These are phyloP conservation scores for Dicaeum eximium DNA, from an alignment of 2,113 vertebrate species.

Conservation along the genomic window DNA sequence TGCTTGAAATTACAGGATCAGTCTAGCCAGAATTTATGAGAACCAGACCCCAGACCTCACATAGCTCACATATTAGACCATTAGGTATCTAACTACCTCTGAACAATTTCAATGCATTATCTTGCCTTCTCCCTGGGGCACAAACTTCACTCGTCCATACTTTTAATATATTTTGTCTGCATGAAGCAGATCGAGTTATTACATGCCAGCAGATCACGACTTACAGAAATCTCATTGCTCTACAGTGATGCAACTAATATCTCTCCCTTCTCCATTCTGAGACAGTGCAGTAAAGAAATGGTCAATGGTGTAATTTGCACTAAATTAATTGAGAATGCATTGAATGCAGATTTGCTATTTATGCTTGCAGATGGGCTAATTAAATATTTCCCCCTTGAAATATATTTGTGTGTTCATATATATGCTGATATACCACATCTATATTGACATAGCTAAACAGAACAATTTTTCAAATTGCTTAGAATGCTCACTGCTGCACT, in stretches of 20 bases:
- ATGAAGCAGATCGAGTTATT: slow-evolving; percentile 82
- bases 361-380: slow-evolving; percentile 51
- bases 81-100: slow-evolving; percentile 88
- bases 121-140: slow-evolving; percentile 84
- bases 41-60: slow-evolving; percentile 85
- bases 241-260: slow-evolving; percentile 60
- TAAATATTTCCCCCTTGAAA: slow-evolving; percentile 56
- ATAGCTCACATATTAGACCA: slow-evolving; percentile 87
- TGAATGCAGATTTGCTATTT: slow-evolving; percentile 39
- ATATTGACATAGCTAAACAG: background rate
- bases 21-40: slow-evolving; percentile 88
- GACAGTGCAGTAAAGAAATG: slow-evolving; percentile 40
- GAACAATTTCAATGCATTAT: slow-evolving; percentile 87
- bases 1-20: slow-evolving; percentile 87
- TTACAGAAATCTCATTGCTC: slow-evolving; percentile 80
- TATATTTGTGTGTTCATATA: background rate
- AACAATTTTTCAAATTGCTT: background rate
- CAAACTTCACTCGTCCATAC: slow-evolving; percentile 82
- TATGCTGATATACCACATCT: background rate
- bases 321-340: slow-evolving; percentile 57
- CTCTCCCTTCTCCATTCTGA: slow-evolving; percentile 54
- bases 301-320: slow-evolving; percentile 34
- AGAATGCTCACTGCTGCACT: background rate
- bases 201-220: slow-evolving; percentile 77
- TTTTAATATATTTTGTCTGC: slow-evolving; percentile 90